These are phyloP conservation scores for Pitangus sulphuratus DNA, from an alignment of 2,797 vertebrate genomes.

Conservation along the genomic window DNA sequence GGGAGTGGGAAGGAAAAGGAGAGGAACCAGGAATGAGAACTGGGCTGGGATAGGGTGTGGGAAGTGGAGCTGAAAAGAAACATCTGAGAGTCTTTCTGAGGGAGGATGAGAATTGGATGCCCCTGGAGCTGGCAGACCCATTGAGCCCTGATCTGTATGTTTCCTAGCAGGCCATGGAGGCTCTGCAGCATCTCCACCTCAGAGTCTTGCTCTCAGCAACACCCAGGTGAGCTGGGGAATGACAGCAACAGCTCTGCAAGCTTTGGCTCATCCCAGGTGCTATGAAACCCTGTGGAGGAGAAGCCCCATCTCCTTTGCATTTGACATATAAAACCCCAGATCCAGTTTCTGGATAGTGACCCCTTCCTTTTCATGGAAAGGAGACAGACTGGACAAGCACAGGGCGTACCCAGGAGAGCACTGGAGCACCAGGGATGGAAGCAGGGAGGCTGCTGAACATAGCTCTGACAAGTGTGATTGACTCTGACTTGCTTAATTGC, in stretches of 20 bases:
- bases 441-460: not conserved
- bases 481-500: not conserved
- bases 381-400: not conserved
- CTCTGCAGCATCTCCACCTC: not conserved
- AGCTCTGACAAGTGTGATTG: not conserved
- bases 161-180: not conserved
- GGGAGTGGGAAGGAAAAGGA: constrained; percentile 14
- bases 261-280: not conserved
- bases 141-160: not conserved
- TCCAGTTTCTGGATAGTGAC: not conserved
- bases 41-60: not conserved
- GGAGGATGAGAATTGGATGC: not conserved
- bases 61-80: not conserved
- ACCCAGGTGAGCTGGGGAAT: not conserved
- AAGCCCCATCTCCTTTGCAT: not conserved
- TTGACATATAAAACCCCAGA: not conserved
- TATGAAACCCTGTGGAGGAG: not conserved
- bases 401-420: not conserved
- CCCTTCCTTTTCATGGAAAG: not conserved
- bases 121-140: not conserved
- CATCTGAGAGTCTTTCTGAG: not conserved
- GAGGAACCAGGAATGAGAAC: not conserved
- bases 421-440: not conserved
- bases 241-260: not conserved
- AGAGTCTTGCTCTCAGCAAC: not conserved